Evolutionary conservation across 1,140 invertebrate genomes (phyloP).

Genomic region (Dinoponera quadriceps): DNA sequence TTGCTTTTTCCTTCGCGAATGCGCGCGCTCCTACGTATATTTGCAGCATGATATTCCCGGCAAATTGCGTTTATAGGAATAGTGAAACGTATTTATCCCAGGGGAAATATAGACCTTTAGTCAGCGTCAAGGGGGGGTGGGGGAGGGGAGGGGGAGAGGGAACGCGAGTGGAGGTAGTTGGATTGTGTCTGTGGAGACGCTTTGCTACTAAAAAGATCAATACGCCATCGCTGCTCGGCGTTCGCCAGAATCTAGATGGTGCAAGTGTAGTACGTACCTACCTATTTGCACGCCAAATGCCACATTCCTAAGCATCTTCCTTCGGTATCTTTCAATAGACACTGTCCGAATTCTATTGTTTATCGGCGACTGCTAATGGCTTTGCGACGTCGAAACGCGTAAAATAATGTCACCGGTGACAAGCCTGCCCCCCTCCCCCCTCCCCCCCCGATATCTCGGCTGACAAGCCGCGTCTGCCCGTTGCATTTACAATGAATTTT

Average conservation of each 20-base stretch:
- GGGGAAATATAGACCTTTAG: constrained; percentile 86
- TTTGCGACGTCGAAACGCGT: neutral
- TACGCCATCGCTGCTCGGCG: constrained; percentile 82
- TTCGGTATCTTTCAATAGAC: neutral
- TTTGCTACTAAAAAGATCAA: constrained; percentile 86
- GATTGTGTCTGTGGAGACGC: constrained; percentile 83
- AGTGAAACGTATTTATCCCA: constrained; percentile 84
- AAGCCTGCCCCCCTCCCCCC: too few relatives aligned
- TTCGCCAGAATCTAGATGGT: constrained; percentile 81
- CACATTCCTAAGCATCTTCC: constrained; percentile 21
- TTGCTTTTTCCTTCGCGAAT: neutral
- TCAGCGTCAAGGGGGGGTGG: constrained; percentile 65
- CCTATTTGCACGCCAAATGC: constrained; percentile 20
- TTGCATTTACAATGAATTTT: too few relatives aligned
- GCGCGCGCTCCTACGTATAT: constrained; percentile 71
- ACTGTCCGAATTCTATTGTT: neutral
- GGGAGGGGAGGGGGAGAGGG: too few relatives aligned
- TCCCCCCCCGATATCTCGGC: too few relatives aligned
- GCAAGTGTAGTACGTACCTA: constrained; percentile 76
- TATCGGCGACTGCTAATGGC: neutral
- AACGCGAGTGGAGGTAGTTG: constrained; percentile 77
- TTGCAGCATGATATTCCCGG: constrained; percentile 79
- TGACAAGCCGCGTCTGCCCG: too few relatives aligned
- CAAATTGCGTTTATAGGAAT: constrained; percentile 86
- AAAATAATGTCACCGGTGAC: neutral